Conservation (phyloP, 2,797 vertebrate species). For the Centroberyx gerrardi region DNA sequence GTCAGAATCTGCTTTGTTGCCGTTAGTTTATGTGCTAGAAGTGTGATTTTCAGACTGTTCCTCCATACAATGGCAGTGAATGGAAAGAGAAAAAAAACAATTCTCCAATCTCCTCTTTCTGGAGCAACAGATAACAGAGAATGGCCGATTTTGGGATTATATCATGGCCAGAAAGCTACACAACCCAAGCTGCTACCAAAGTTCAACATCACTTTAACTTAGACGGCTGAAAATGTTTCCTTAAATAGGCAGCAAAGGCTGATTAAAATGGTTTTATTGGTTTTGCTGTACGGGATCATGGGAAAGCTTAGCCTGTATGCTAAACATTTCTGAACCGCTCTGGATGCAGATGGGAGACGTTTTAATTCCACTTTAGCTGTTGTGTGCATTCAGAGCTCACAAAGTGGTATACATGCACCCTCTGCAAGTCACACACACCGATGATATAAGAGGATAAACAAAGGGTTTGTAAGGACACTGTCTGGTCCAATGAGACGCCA, state of each 20-base stretch:
- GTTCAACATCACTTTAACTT: too few species aligned
- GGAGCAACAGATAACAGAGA: too few species aligned
- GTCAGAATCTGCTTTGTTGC: too few species aligned
- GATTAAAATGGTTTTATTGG: background rate
- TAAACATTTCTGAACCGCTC: conserved; percentile 1
- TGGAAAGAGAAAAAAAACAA: too few species aligned
- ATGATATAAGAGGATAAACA: conserved; percentile 75
- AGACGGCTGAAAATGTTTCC: background rate
- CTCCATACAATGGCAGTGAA: too few species aligned
- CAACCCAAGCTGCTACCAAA: too few species aligned
- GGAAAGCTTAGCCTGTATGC: background rate
- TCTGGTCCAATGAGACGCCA: conserved; percentile 50
- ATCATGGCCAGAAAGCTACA: too few species aligned
- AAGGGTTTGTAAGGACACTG: conserved; percentile 43
- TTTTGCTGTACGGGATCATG: background rate
- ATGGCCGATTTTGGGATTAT: too few species aligned
- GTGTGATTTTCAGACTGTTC: too few species aligned
- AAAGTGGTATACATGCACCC: conserved; percentile 19
- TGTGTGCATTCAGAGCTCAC: background rate
- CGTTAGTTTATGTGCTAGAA: too few species aligned
- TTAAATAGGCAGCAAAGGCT: background rate
- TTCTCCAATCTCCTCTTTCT: too few species aligned
- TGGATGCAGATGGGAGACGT: background rate
- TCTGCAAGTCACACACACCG: conserved; percentile 7
- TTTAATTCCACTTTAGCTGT: conserved; percentile 19